These are phyloP conservation scores for Hirundo rustica DNA, from an alignment of 2,797 vertebrate genomes.

Conservation along the genomic window DNA sequence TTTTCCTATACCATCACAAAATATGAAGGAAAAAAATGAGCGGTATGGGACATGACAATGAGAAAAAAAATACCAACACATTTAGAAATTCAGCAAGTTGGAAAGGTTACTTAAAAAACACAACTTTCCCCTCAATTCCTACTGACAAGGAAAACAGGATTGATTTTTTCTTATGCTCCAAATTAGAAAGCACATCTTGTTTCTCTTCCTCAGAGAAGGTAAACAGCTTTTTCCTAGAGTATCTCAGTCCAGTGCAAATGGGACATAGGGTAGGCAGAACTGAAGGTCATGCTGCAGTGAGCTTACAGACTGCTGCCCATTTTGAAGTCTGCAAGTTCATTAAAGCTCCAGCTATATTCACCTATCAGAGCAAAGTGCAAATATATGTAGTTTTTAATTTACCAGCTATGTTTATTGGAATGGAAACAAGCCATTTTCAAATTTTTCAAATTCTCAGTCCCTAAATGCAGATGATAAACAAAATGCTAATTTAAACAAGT, in stretches of 20 bases:
- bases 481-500: background rate
- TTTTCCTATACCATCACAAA: background rate
- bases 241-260: background rate
- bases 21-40: background rate
- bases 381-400: background rate
- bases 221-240: background rate
- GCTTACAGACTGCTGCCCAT: background rate
- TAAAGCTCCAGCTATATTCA: background rate
- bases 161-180: background rate
- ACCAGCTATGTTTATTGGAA: conserved; percentile 5
- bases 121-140: background rate
- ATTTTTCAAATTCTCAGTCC: background rate
- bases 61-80: background rate
- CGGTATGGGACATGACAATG: background rate
- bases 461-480: background rate
- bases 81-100: background rate
- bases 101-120: background rate
- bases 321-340: background rate
- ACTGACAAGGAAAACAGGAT: background rate
- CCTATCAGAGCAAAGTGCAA: background rate
- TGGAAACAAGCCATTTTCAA: background rate
- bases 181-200: background rate
- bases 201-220: background rate
- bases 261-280: background rate
- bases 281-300: background rate